Evolutionary conservation across 1,140 invertebrate species (phyloP).

Genomic region (Brachionus angularis): DNA sequence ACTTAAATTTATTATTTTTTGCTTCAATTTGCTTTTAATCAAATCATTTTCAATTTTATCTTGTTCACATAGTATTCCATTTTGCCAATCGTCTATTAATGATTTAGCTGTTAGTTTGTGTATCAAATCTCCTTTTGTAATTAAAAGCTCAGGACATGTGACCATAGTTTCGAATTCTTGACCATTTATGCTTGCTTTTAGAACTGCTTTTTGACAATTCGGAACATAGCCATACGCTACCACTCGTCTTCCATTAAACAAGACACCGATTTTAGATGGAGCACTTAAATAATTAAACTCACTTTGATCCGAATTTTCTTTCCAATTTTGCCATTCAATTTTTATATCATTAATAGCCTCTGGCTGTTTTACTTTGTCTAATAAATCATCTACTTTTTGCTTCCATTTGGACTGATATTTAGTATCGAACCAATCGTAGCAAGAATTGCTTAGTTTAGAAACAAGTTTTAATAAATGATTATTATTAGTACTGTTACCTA

Average conservation of each 20-base stretch:
- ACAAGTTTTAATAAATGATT: constrained; percentile 50
- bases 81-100: constrained; percentile 56
- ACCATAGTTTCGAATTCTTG: constrained; percentile 55
- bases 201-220: constrained; percentile 55
- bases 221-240: constrained; percentile 56
- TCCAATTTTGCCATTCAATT: constrained; percentile 51
- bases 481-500: constrained; percentile 51
- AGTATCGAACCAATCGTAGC: constrained; percentile 52
- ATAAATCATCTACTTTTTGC: constrained; percentile 49
- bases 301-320: constrained; percentile 48
- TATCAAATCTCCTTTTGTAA: constrained; percentile 52
- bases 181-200: constrained; percentile 52
- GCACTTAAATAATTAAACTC: constrained; percentile 50
- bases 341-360: constrained; percentile 50
- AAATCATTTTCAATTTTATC: constrained; percentile 54
- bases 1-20: constrained; percentile 54
- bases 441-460: constrained; percentile 50
- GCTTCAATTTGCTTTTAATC: constrained; percentile 45
- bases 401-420: constrained; percentile 56
- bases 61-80: constrained; percentile 50
- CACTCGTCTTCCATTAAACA: constrained; percentile 54
- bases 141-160: constrained; percentile 53
- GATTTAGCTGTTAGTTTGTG: constrained; percentile 54
- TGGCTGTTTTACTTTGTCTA: constrained; percentile 52
- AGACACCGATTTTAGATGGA: constrained; percentile 51